Conservation (phyloP, 2,888 invertebrate genomes). For the Trachelus stipa region DNA sequence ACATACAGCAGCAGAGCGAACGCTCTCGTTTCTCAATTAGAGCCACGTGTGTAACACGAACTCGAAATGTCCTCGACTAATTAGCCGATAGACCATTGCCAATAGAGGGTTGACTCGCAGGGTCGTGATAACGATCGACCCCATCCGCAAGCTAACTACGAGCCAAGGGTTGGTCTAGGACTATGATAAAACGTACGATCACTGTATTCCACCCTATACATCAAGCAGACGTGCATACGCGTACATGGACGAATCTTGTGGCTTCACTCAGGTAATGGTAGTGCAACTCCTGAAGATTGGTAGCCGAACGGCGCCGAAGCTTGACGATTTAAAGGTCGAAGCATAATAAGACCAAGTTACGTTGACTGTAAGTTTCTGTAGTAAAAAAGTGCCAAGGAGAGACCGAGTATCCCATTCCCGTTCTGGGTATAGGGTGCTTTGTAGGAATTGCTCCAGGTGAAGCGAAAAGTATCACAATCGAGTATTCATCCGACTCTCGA, state of each 20-base stretch:
- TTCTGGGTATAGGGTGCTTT: background rate
- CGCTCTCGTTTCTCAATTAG: background rate
- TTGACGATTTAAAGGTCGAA: background rate
- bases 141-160: background rate
- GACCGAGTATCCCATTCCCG: background rate
- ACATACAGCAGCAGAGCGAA: background rate
- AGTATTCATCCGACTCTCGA: background rate
- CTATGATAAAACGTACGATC: background rate
- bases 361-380: background rate
- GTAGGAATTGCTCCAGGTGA: background rate
- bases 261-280: background rate
- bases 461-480: background rate
- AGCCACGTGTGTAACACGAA: background rate
- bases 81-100: background rate
- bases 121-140: background rate
- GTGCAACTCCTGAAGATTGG: background rate
- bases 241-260: background rate
- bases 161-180: background rate
- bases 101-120: background rate
- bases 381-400: background rate
- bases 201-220: background rate
- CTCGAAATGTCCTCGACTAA: background rate
- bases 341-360: background rate
- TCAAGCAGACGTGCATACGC: background rate
- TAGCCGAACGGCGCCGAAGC: background rate